phyloP scores from a whole-genome alignment of 1,140 invertebrate genomes.

The Zophobas atratus region DNA sequence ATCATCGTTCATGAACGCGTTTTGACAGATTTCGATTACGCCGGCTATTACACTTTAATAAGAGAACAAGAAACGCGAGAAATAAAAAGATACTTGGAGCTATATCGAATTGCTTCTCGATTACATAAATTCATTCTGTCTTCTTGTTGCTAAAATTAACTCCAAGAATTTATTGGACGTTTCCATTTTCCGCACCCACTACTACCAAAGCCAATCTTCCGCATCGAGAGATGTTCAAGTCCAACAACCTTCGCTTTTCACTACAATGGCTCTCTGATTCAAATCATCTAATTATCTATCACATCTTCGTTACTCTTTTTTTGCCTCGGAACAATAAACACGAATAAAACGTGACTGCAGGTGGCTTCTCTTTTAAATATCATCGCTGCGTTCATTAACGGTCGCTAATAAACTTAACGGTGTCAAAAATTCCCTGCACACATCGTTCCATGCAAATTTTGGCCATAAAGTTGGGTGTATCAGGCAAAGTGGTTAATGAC shows the following conservation, averaged over 20 bases:
- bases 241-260: not conserved
- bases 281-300: constrained; percentile 17
- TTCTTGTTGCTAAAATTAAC: too few species aligned
- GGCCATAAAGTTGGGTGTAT: constrained; percentile 8
- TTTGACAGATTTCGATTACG: too few species aligned
- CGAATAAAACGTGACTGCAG: constrained; percentile 8
- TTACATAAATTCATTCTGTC: too few species aligned
- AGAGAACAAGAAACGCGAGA: too few species aligned
- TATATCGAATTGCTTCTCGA: too few species aligned
- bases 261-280: constrained; percentile 27
- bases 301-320: not conserved
- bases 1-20: too few species aligned
- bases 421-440: constrained; percentile 13
- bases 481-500: constrained; percentile 14
- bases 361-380: constrained; percentile 26
- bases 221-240: not conserved
- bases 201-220: too few species aligned
- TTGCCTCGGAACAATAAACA: not conserved
- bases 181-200: too few species aligned
- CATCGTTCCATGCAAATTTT: constrained; percentile 5
- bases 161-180: too few species aligned
- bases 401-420: constrained; percentile 25
- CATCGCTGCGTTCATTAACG: constrained; percentile 12
- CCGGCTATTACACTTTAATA: too few species aligned
- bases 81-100: too few species aligned